Evolutionary conservation across 2,797 vertebrate genomes (phyloP).

Genomic region (Poecilia velifera): DNA sequence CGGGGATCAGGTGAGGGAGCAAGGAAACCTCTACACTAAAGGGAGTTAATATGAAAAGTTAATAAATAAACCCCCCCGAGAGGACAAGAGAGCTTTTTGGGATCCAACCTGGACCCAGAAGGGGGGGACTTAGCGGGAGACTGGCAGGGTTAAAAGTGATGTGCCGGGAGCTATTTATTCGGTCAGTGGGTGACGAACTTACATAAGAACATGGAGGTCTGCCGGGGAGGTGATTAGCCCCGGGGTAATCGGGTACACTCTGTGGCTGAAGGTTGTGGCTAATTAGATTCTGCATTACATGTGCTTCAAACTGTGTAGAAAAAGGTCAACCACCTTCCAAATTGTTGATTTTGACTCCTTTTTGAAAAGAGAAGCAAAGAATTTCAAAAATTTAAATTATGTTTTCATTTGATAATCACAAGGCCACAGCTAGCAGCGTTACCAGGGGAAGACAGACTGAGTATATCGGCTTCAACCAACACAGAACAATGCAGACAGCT

Average conservation of each 20-base stretch:
- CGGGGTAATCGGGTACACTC: slow-evolving; percentile 22
- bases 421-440: neutral
- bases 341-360: too few relatives aligned
- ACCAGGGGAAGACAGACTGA: neutral
- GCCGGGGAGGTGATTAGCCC: slow-evolving; percentile 22
- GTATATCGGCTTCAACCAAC: neutral
- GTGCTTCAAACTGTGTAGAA: neutral
- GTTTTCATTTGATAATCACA: neutral
- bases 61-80: slow-evolving; percentile 47
- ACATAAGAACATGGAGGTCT: slow-evolving; percentile 28
- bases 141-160: slow-evolving; percentile 42
- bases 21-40: slow-evolving; percentile 59
- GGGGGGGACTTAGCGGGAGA: slow-evolving; percentile 56
- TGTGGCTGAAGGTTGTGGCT: neutral
- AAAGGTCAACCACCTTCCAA: neutral
- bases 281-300: neutral
- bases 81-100: slow-evolving; percentile 41
- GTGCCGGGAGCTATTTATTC: slow-evolving; percentile 41
- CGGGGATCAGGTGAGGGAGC: slow-evolving; percentile 51
- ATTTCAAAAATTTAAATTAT: neutral
- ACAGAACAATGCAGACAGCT: neutral
- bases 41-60: slow-evolving; percentile 70
- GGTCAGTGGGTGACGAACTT: slow-evolving; percentile 43
- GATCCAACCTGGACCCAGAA: slow-evolving; percentile 47
- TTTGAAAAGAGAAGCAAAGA: neutral